A percentile compares a stretch with the other conserved stretches of the same genome.
These are phyloP conservation scores for Apamea monoglypha DNA, from an alignment of 2,888 invertebrate genomes.

Conservation along the genomic window DNA sequence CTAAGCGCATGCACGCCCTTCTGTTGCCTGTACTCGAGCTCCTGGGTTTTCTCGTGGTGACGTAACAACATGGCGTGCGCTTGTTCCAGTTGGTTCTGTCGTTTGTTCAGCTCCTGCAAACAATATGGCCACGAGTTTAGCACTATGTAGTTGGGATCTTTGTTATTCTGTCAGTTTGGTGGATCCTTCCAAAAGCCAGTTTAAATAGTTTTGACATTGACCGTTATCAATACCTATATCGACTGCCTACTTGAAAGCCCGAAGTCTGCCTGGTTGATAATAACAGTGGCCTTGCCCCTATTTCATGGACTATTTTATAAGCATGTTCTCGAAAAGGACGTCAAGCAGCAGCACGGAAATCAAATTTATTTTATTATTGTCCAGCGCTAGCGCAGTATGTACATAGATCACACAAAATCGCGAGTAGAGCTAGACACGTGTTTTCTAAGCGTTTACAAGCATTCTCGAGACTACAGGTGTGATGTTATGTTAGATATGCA, in stretches of 20 bases:
- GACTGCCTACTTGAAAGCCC: neutral
- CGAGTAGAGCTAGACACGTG: neutral
- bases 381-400: neutral
- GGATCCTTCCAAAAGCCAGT: neutral
- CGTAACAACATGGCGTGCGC: constrained; percentile 98
- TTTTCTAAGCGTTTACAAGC: neutral
- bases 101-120: constrained; percentile 96
- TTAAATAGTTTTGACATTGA: neutral
- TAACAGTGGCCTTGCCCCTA: neutral
- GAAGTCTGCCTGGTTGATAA: neutral
- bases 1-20: constrained; percentile 97
- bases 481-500: neutral
- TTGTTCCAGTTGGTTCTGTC: constrained; percentile 98
- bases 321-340: neutral
- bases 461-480: neutral
- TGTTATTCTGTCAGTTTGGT: neutral
- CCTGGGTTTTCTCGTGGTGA: constrained; percentile 99
- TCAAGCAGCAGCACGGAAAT: neutral
- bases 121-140: neutral
- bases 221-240: neutral
- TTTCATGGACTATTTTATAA: neutral
- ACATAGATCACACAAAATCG: neutral
- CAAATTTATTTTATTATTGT: neutral
- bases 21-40: constrained; percentile 98
- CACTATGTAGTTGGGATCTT: neutral